Percentiles rank a stretch among this genome's conserved stretches.
Evolutionary conservation across 2,113 vertebrate species (phyloP).

Genomic region (Platysternon megacephalum): DNA sequence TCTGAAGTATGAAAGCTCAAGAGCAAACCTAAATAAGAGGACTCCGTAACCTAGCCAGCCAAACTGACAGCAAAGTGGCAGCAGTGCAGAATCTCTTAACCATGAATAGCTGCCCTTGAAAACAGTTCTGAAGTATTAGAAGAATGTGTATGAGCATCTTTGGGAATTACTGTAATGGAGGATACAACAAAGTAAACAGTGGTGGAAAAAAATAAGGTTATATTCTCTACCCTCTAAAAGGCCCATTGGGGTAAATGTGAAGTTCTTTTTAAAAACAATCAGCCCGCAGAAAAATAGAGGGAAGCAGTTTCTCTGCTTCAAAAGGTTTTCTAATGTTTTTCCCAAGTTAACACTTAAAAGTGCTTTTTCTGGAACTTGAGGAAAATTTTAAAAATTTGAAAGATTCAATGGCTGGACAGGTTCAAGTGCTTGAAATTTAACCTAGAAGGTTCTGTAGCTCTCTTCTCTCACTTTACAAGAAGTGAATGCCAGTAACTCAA

Average conservation of each 20-base stretch:
- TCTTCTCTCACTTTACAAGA: background rate
- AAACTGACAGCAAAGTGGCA: constrained; percentile 56
- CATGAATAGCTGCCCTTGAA: constrained; percentile 70
- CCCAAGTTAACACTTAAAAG: constrained; percentile 78
- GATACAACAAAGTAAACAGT: constrained; percentile 70
- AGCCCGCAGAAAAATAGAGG: constrained; percentile 58
- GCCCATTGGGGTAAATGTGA: constrained; percentile 73
- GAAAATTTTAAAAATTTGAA: constrained; percentile 66
- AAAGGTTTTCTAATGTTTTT: constrained; percentile 72
- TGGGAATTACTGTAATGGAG: constrained; percentile 67
- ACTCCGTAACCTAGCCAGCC: constrained; percentile 51
- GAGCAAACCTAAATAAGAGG: constrained; percentile 54
- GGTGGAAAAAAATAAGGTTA: constrained; percentile 19
- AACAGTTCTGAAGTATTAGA: constrained; percentile 66
- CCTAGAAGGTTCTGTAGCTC: background rate
- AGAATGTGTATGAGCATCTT: constrained; percentile 51
- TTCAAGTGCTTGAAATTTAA: constrained; percentile 50
- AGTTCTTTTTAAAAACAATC: constrained; percentile 71
- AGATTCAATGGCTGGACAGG: constrained; percentile 39
- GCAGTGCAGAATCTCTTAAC: constrained; percentile 50
- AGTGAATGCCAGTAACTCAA: background rate
- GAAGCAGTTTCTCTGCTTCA: constrained; percentile 76
- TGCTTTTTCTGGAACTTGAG: constrained; percentile 54
- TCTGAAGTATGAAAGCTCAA: constrained; percentile 17
- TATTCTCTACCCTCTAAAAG: constrained; percentile 55